Evolutionary conservation across 2,888 invertebrate species (phyloP).

Genomic region (Hypselothyrea guttata): DNA sequence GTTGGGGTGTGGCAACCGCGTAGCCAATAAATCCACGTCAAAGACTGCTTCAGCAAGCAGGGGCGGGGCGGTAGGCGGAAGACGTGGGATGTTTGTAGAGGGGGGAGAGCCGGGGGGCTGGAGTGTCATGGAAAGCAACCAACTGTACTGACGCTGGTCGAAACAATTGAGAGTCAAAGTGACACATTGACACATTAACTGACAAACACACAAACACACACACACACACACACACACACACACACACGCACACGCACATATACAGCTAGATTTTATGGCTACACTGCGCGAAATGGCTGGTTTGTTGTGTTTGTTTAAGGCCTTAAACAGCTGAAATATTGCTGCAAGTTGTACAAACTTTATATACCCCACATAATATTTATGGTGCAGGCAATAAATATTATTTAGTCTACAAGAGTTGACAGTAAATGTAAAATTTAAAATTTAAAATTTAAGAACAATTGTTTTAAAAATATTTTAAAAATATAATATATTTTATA

Average conservation of each 20-base stretch:
- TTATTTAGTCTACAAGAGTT: no score
- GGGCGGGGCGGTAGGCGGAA: no score
- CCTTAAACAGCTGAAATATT: no score
- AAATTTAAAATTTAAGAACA: no score
- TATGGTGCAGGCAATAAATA: no score
- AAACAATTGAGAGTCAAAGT: conserved; percentile 70
- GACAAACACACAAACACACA: conserved; percentile 28
- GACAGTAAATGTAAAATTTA: no score
- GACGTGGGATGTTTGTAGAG: no score
- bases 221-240: conserved; percentile 4
- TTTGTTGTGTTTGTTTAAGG: background rate
- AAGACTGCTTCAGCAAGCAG: no score
- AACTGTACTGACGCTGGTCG: conserved; percentile 29
- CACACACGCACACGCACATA: background rate
- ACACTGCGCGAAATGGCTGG: background rate
- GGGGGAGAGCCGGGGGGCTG: background rate
- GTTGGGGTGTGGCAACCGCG: conserved; percentile 42
- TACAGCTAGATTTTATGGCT: background rate
- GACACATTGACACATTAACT: conserved; percentile 71
- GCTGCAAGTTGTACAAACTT: no score
- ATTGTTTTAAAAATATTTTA: no score
- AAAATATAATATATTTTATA: no score
- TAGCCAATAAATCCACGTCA: conserved; percentile 59
- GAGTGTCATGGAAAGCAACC: background rate
- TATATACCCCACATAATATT: no score